Base-by-base conservation (phyloP, 2,888 invertebrate genomes). In the Leptogaster cylindrica region DNA sequence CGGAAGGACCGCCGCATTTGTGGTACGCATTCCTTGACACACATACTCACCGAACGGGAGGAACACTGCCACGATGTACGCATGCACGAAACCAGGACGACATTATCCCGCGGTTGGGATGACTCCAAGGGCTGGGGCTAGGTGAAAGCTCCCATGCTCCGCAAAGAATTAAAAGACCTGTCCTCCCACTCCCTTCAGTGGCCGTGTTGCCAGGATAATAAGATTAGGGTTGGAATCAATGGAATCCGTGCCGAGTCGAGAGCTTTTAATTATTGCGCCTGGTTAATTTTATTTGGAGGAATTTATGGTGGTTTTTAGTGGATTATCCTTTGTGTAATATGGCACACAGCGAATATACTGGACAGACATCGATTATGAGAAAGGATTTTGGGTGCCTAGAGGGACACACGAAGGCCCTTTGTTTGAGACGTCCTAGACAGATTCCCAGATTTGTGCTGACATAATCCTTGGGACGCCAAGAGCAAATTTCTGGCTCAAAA, bases 121-220 rank as follows among this genome's bases (percentile, higher is more conserved):
- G 31, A 31, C 31, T 31, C 31, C 10, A 6, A 31, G 31, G 31
- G 31, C 41, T 16, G 27, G 44, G 61, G 61, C 41, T 61, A 44
- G 61, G 44, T 41, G 41, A 61, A 61, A 61, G 61, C 61, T 61
- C 44, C 27, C 16, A 27, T 14, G 6, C 36, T 14, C 44, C 61
- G 61, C 44, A 44, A n/a, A n/a, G 44, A 44, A 44, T 20, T 55
- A 55, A 55, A 36, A 55, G 33, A 28, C 10, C 28, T 61, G 31
- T 61, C 61, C 44, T n/a, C n/a, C n/a, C n/a, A n/a, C n/a, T n/a
- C n/a, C n/a, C n/a, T 16, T 16, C 31, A 8, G 39, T 3, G 20
- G 36, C 44, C 20, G 61, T 61, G 61, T 44, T 44, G 27, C 28
- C 41, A 44, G 44, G 8, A 28, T 61, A 61, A 61, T 61, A 28